Percentiles rank a stretch among this genome's conserved stretches.
Evolutionary conservation across 2,797 vertebrate species (phyloP).

Genomic region (Phoebastria nigripes): DNA sequence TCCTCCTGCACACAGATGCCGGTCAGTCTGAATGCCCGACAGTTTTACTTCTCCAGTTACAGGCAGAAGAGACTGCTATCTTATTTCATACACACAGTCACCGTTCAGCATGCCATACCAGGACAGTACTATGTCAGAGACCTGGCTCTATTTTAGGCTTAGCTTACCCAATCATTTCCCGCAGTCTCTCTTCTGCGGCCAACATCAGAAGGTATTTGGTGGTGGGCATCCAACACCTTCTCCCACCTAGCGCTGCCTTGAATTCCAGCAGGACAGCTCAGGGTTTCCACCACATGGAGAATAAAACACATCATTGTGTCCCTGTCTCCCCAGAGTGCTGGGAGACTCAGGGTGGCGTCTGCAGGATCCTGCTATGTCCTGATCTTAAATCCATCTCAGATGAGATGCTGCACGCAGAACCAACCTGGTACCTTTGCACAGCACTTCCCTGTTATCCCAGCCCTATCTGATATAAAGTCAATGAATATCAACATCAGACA

Average conservation of each 20-base stretch:
- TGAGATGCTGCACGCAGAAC: not conserved
- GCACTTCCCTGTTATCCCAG: not conserved
- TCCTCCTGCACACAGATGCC: rapidly evolving
- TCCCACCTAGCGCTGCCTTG: rapidly evolving
- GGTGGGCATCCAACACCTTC: not conserved
- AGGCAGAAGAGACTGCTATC: not conserved
- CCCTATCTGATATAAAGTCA: rapidly evolving
- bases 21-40: rapidly evolving
- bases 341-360: too few relatives aligned
- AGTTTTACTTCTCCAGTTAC: not conserved
- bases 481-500: not conserved
- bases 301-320: not conserved
- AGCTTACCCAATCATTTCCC: not conserved
- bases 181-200: not conserved
- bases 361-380: rapidly evolving
- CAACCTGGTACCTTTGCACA: not conserved
- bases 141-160: not conserved
- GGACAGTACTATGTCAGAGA: not conserved
- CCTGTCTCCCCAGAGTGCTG: not conserved
- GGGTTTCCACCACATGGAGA: not conserved
- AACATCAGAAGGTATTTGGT: not conserved
- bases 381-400: not conserved
- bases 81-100: not conserved
- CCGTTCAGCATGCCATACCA: not conserved
- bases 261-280: not conserved